phyloP scores from a whole-genome alignment of 2,888 invertebrate genomes.

The Aphodius granarius region DNA sequence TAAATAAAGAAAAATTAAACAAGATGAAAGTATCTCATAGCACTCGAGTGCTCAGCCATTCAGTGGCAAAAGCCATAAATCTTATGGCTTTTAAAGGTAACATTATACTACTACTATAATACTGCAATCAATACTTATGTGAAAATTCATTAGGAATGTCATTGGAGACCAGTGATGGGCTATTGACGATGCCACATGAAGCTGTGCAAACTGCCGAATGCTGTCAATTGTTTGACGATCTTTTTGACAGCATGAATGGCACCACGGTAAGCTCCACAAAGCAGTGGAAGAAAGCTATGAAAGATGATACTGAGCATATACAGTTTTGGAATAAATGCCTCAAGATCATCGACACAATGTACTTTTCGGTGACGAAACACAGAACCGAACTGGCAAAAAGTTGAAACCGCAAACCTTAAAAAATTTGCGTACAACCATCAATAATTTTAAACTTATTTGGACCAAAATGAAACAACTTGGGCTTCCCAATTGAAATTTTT shows the following conservation, averaged over 20 bases:
- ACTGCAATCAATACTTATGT: too few species aligned
- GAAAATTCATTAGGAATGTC: background rate
- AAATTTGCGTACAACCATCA: background rate
- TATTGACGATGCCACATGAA: background rate
- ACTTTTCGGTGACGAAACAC: background rate
- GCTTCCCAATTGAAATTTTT: background rate
- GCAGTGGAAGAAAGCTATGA: too few species aligned
- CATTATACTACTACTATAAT: too few species aligned
- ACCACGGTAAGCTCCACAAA: too few species aligned
- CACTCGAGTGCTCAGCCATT: constrained; percentile 22
- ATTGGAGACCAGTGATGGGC: background rate
- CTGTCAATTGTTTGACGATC: background rate
- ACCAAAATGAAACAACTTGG: background rate
- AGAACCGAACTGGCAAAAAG: background rate
- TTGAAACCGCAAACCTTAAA: background rate
- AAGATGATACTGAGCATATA: too few species aligned
- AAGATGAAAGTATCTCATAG: constrained; percentile 32
- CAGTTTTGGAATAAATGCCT: too few species aligned
- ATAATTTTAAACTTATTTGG: background rate
- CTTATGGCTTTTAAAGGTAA: constrained; percentile 2
- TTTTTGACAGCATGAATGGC: constrained; percentile 5
- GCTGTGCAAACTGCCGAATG: background rate
- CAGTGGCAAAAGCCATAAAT: constrained; percentile 22
- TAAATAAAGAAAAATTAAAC: constrained; percentile 21
- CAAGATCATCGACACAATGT: too few species aligned